phyloP scores from a whole-genome alignment of 2,888 invertebrate genomes.

The Campopleginae sp. region DNA sequence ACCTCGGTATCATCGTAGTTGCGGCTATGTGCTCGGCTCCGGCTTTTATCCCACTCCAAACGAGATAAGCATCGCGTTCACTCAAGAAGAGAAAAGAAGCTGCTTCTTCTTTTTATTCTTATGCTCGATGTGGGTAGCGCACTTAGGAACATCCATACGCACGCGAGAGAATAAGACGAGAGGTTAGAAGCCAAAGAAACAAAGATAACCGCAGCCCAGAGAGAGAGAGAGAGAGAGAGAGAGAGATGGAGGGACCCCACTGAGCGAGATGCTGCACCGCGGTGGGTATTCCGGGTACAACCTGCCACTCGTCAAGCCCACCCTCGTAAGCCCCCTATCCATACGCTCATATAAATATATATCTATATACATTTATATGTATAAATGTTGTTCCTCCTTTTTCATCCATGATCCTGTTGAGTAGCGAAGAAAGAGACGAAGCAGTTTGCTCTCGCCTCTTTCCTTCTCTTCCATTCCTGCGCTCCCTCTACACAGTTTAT shows the following conservation, averaged over 20 bases:
- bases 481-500: constrained; percentile 13
- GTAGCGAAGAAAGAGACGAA: constrained; percentile 61
- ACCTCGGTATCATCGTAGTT: constrained; percentile 81
- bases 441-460: constrained; percentile 44
- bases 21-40: constrained; percentile 74
- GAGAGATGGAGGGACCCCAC: constrained; percentile 78
- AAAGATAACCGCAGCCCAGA: background rate
- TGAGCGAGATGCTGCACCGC: constrained; percentile 79
- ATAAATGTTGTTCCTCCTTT: constrained; percentile 7
- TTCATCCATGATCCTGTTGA: constrained; percentile 61
- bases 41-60: constrained; percentile 81
- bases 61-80: constrained; percentile 79
- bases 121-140: constrained; percentile 40
- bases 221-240: constrained; percentile 43
- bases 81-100: constrained; percentile 62
- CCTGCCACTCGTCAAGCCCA: constrained; percentile 83
- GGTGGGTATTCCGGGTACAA: constrained; percentile 83
- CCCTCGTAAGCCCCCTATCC: constrained; percentile 76
- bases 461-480: constrained; percentile 52
- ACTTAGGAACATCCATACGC: constrained; percentile 51
- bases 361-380: constrained; percentile 8
- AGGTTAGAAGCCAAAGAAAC: constrained; percentile 29
- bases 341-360: background rate
- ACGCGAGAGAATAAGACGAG: constrained; percentile 47
- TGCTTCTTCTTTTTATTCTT: constrained; percentile 33